These are phyloP conservation scores for Tachina grossa DNA, from an alignment of 2,888 invertebrate species.

Conservation along the genomic window DNA sequence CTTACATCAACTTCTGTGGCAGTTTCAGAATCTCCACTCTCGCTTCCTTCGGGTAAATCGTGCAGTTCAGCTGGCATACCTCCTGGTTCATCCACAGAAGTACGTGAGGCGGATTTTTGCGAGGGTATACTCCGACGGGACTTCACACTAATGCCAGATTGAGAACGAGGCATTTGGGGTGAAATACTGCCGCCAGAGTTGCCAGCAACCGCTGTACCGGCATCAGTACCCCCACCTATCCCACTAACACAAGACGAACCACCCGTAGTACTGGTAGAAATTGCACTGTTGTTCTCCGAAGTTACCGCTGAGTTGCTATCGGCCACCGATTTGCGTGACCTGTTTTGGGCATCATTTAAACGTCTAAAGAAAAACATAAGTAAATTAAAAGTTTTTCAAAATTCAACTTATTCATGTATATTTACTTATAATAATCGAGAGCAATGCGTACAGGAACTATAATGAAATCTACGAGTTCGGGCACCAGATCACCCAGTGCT, in stretches of 20 bases:
- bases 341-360: constrained; percentile 82
- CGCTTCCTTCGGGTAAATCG: constrained; percentile 85
- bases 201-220: constrained; percentile 63
- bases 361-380: constrained; percentile 75
- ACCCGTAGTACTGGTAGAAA: constrained; percentile 70
- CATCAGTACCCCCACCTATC: constrained; percentile 65
- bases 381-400: not conserved
- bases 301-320: constrained; percentile 78
- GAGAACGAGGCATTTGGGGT: constrained; percentile 83
- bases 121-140: constrained; percentile 84
- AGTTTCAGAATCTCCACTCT: constrained; percentile 87
- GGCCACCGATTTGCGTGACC: constrained; percentile 82
- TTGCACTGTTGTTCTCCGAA: constrained; percentile 80
- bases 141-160: constrained; percentile 84
- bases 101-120: constrained; percentile 83
- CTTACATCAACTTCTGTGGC: constrained; percentile 89
- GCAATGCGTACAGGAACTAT: constrained; percentile 83
- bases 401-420: not conserved
- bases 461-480: constrained; percentile 87
- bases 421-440: constrained; percentile 82
- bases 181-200: constrained; percentile 79
- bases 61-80: constrained; percentile 83
- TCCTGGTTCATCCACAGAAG: constrained; percentile 84
- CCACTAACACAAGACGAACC: constrained; percentile 70
- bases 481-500: constrained; percentile 88